Evolutionary conservation across 2,797 vertebrate species (phyloP), one percentile per base, ranked within the genome.

Genomic region (Notolabrus celidotus): DNA sequence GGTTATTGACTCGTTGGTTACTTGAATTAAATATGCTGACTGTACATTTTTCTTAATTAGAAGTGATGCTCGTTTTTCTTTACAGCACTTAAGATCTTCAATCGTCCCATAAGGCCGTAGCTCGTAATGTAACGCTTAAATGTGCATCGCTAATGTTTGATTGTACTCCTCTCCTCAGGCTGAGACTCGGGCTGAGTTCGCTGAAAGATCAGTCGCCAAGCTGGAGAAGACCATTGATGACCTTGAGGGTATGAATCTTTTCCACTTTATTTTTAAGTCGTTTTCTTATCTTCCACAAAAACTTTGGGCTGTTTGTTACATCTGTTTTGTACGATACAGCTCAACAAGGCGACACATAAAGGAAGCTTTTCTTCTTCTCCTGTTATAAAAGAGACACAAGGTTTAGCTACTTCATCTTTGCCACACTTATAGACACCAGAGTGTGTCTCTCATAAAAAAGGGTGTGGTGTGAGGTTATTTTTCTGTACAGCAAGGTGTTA

Each of bases 171-270:
- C 39, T 62, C 10, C 22, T 20, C 87, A 99, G 98, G 97, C 98
- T 92, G 98, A 99, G 92, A 99, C 98, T 42, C 97, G 98, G 86
- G 98, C 97, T 82, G 98, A 99, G 87, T 99, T 99, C 47, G 96
- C 98, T 27, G 98, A 99, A 95, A 97, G 96, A 91, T 97, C 98
- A 71, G 97, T 99, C 76, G 96, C 98, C 93, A 99, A 99, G 89
- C 95, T 99, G 89, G 98, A 99, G 95, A 99, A 99, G 93, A 97
- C 96, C 92, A 98, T 99, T 58, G 98, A 99, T 86, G 98, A 99
- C 92, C 93, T 99, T 90, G 98, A 99, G 94, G 98, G 98, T 99
- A 97, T 78, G 96, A 85, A 38, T 56, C 70, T 78, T 74, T 84
- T 77, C 17, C 53, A 45, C 12, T 86, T 81, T 7, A 29, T 42